phyloP scores from a whole-genome alignment of 2,888 invertebrate species.

The Cheilosia impressa region DNA sequence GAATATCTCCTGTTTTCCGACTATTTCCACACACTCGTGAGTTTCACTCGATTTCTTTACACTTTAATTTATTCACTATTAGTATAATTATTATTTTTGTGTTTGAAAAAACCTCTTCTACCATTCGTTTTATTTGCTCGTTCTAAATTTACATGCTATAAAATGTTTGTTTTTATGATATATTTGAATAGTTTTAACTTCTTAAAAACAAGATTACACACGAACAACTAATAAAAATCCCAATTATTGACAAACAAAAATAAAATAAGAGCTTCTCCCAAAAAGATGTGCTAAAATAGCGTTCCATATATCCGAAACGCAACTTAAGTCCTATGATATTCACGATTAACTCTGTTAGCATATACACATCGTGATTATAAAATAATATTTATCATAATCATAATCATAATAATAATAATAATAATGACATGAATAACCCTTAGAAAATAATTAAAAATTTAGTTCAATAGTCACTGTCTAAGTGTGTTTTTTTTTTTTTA shows the following conservation, averaged over 20 bases:
- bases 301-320: neutral
- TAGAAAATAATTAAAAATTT: slow-evolving; percentile 10
- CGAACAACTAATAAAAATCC: slow-evolving; percentile 21
- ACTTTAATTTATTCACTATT: neutral
- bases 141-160: slow-evolving; percentile 35
- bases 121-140: slow-evolving; percentile 9
- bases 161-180: slow-evolving; percentile 24
- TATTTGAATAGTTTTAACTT: slow-evolving; percentile 28
- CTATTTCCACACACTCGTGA: slow-evolving; percentile 15
- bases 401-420: too few relatives aligned
- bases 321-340: neutral
- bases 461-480: slow-evolving; percentile 14
- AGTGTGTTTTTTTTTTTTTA: neutral
- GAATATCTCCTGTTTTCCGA: neutral
- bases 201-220: slow-evolving; percentile 24
- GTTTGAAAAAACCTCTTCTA: slow-evolving; percentile 15
- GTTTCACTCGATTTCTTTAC: slow-evolving; percentile 36
- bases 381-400: slow-evolving; percentile 2
- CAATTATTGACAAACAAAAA: slow-evolving; percentile 15
- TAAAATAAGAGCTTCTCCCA: slow-evolving; percentile 10
- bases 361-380: slow-evolving; percentile 20
- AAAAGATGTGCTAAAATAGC: slow-evolving; percentile 18
- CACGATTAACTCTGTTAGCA: slow-evolving; percentile 22
- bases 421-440: slow-evolving; percentile 6
- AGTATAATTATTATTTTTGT: slow-evolving; percentile 7